Evolutionary conservation across 2,113 vertebrate genomes (phyloP), one percentile per base, ranked within the genome.

Genomic region (Neodontobutis hainanensis): DNA sequence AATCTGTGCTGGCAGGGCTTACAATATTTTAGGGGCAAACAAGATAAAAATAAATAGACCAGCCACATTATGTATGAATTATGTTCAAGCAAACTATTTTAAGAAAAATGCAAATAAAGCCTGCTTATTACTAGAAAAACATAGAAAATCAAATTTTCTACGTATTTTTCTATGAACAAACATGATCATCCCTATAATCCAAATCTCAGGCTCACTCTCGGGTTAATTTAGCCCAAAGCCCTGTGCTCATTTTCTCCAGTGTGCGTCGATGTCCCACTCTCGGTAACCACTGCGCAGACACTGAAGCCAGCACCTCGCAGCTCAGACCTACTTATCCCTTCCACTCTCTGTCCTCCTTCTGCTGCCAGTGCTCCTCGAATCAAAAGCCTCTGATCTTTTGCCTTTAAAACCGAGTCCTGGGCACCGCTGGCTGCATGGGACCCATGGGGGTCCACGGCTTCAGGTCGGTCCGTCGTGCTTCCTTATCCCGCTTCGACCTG

Each of bases 371-470:
- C 51, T 45, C 61, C 59, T 7, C 42, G 44, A 43, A 12, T 53
- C 10, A 46, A 46, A 46, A 11, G 6, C 51, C 73, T 84, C 79
- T 78, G 77, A 87, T 85, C 85, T 87, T 59, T 59, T 34, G 77
- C 62, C 84, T 79, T 45, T 51, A 9, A 61, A 73, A 55, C 11
- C 8, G 66, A 55, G 69, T 78, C 66, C 58, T 53, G 65, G 74
- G 80, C 78, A 19, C 58, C 38, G 15, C 65, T 73, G 69, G 69
- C 75, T 75, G 55, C 44, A 53, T 38, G 35, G 0, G 42, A 64
- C 80, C 78, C 73, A 8, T 34, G 5, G 4, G 45, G 58, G 63
- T 58, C 10, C 8, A 11, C 27, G 34, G 45, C 40, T 48, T 58
- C 75, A 71, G 45, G 2, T 35, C 5, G 46, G 71, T 40, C 70